phyloP scores from a whole-genome alignment of 2,113 vertebrate genomes.

The Odontesthes bonariensis region DNA sequence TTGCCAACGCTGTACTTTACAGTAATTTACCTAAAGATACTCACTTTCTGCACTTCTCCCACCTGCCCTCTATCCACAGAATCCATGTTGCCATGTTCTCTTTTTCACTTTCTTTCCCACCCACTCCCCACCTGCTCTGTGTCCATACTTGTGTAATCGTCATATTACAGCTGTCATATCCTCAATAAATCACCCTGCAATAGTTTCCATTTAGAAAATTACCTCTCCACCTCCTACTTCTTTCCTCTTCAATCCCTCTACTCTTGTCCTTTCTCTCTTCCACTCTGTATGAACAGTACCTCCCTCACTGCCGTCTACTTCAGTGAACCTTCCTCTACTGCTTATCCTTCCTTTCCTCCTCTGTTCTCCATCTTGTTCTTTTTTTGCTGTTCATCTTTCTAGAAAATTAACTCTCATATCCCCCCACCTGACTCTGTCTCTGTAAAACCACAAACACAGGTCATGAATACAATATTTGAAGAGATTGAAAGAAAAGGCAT shows the following conservation, averaged over 20 bases:
- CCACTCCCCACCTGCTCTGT: constrained; percentile 20
- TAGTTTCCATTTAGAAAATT: constrained; percentile 82
- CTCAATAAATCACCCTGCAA: constrained; percentile 76
- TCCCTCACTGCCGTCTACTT: constrained; percentile 53
- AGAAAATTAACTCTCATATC: neutral
- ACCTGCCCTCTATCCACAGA: constrained; percentile 47
- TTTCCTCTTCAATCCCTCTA: constrained; percentile 54
- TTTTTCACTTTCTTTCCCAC: neutral
- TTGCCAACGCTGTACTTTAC: constrained; percentile 58
- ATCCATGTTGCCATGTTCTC: constrained; percentile 22
- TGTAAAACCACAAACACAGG: neutral
- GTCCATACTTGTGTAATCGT: constrained; percentile 75
- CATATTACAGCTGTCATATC: constrained; percentile 79
- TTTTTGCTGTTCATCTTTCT: neutral
- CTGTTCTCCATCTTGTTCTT: neutral
- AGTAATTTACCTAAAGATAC: constrained; percentile 60
- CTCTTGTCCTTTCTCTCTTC: constrained; percentile 29
- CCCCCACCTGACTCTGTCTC: neutral
- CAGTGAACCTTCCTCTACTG: constrained; percentile 50
- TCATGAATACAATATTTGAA: neutral
- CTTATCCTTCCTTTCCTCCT: constrained; percentile 4
- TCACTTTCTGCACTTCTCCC: constrained; percentile 30
- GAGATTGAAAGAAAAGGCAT: neutral
- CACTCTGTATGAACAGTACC: constrained; percentile 55
- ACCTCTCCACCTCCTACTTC: constrained; percentile 68